phyloP scores from a whole-genome alignment of 2,888 invertebrate species.

The Thymelicus sylvestris region DNA sequence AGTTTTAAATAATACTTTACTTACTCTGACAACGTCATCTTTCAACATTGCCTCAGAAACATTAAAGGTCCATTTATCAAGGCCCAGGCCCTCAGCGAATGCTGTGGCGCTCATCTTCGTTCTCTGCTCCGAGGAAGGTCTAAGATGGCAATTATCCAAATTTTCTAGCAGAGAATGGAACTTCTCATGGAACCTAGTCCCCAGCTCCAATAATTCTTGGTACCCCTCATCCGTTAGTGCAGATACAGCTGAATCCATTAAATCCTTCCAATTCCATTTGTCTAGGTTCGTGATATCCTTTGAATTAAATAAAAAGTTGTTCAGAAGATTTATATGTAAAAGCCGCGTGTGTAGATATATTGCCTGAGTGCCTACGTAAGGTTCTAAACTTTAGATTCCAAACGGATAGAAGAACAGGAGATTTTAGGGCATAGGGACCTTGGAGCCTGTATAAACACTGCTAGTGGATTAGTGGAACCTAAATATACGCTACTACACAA shows the following conservation, averaged over 20 bases:
- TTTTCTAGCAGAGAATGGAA: conserved; percentile 58
- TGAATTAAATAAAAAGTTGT: conserved; percentile 39
- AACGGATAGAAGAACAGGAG: too few species aligned
- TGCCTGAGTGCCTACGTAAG: too few species aligned
- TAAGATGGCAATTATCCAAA: conserved; percentile 56
- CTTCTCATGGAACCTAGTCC: conserved; percentile 42
- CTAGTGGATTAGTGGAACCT: too few species aligned
- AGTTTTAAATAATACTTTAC: not conserved
- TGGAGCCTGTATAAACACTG: too few species aligned
- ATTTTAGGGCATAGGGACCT: too few species aligned
- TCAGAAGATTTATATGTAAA: not conserved
- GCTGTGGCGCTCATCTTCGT: conserved; percentile 78
- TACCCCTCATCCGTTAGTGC: conserved; percentile 75
- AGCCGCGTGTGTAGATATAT: not conserved
- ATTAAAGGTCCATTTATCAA: conserved; percentile 17
- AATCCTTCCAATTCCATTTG: conserved; percentile 85
- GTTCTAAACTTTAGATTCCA: too few species aligned
- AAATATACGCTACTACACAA: too few species aligned
- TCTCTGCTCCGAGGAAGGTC: conserved; percentile 78
- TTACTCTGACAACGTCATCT: conserved; percentile 24
- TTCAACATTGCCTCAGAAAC: conserved; percentile 2
- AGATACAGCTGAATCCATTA: conserved; percentile 76
- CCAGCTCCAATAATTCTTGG: conserved; percentile 85
- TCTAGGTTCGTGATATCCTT: conserved; percentile 85
- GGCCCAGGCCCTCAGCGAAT: conserved; percentile 75